A percentile compares a stretch with the other conserved stretches of the same genome.
These are phyloP conservation scores for Lathamus discolor DNA, from an alignment of 2,113 vertebrate genomes.

Conservation along the genomic window DNA sequence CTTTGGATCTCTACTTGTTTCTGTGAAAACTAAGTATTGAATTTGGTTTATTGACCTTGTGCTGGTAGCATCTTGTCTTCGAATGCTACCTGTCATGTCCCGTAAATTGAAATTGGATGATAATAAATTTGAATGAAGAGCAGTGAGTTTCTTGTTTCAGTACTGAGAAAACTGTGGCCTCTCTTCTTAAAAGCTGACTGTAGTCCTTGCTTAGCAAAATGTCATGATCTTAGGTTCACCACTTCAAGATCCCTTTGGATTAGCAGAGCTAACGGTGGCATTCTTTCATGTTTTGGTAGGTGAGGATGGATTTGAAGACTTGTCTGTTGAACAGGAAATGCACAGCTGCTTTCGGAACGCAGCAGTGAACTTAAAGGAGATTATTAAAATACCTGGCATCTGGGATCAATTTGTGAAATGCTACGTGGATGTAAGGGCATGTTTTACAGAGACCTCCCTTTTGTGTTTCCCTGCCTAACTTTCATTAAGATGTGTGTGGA, in stretches of 20 bases:
- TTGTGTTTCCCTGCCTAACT: neutral
- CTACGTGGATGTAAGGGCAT: conserved; percentile 84
- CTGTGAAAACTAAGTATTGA: neutral
- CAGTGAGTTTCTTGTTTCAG: neutral
- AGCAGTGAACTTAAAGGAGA: conserved; percentile 76
- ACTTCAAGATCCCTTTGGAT: neutral
- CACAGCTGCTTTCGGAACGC: conserved; percentile 84
- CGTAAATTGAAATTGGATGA: neutral
- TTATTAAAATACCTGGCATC: conserved; percentile 85
- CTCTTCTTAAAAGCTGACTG: neutral
- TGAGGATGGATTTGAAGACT: conserved; percentile 55
- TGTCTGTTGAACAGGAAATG: conserved; percentile 69
- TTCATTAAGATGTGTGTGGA: neutral
- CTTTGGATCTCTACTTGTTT: neutral
- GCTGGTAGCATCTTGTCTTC: neutral
- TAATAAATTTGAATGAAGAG: neutral
- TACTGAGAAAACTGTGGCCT: neutral
- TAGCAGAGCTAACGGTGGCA: neutral
- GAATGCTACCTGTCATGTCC: fast-evolving
- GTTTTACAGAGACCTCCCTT: neutral
- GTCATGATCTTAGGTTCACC: neutral
- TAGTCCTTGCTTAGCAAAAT: neutral
- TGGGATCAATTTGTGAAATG: conserved; percentile 91
- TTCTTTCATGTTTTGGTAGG: conserved; percentile 52
- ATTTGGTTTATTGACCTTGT: neutral